Conservation (phyloP, 2,113 vertebrate genomes). For the Cyprinus carpio region DNA sequence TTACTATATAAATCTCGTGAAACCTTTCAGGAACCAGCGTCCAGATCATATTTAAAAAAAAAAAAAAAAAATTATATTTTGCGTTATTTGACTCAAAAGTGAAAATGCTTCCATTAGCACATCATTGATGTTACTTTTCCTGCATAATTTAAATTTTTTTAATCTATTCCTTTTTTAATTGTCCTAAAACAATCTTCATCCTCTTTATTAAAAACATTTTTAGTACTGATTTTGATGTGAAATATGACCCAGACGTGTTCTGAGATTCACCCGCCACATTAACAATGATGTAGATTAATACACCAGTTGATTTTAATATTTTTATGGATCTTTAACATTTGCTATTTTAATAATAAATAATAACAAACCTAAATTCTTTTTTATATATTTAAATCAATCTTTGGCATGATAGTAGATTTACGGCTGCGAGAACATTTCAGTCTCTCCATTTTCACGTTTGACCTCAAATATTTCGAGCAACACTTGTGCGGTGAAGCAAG, state of each 20-base stretch:
- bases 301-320: not conserved
- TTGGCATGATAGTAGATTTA: constrained; percentile 19
- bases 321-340: not conserved
- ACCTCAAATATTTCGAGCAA: not conserved
- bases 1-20: not conserved
- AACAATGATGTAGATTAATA: not conserved
- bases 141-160: not conserved
- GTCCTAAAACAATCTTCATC: not conserved
- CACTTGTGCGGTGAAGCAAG: not conserved
- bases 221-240: not conserved
- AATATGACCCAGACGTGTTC: too few species aligned
- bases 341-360: not conserved
- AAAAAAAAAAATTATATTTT: not conserved
- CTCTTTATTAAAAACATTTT: not conserved
- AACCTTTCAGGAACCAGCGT: not conserved
- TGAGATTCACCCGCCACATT: not conserved
- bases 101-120: not conserved
- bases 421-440: not conserved
- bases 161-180: not conserved
- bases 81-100: not conserved
- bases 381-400: not conserved
- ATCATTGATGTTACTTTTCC: not conserved
- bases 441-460: not conserved
- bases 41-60: not conserved
- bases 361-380: too few species aligned